Conservation (phyloP, 2,113 vertebrate genomes). For the Catharus bicknelli region DNA sequence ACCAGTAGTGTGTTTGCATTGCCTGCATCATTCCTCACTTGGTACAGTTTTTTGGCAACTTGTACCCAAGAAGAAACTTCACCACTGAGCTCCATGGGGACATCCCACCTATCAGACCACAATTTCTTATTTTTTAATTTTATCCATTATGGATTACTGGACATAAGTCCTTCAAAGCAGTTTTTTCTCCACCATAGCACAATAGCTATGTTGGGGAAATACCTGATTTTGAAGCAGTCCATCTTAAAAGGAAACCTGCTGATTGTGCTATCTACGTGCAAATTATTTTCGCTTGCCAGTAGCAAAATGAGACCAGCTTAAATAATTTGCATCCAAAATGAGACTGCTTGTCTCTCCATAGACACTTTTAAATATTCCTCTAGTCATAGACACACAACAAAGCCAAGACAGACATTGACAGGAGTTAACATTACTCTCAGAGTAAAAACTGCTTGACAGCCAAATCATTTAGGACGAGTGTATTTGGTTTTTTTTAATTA, state of each 20-base stretch:
- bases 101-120: neutral
- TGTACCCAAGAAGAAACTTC: neutral
- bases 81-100: accelerated
- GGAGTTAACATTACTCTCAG: neutral
- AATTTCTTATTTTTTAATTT: neutral
- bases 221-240: neutral
- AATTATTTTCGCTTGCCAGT: neutral
- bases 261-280: neutral
- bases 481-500: neutral
- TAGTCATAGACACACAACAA: neutral
- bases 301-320: neutral
- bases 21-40: neutral
- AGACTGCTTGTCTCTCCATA: neutral
- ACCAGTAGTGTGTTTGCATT: accelerated
- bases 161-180: neutral
- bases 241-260: neutral
- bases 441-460: neutral
- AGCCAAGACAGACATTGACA: neutral
- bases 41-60: neutral
- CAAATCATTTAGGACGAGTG: neutral
- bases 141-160: neutral
- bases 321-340: neutral
- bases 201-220: neutral
- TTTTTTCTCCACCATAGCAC: neutral
- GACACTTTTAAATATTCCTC: neutral